These are phyloP conservation scores for Bubo scandiacus DNA, from an alignment of 2,113 vertebrate genomes.

Conservation along the genomic window DNA sequence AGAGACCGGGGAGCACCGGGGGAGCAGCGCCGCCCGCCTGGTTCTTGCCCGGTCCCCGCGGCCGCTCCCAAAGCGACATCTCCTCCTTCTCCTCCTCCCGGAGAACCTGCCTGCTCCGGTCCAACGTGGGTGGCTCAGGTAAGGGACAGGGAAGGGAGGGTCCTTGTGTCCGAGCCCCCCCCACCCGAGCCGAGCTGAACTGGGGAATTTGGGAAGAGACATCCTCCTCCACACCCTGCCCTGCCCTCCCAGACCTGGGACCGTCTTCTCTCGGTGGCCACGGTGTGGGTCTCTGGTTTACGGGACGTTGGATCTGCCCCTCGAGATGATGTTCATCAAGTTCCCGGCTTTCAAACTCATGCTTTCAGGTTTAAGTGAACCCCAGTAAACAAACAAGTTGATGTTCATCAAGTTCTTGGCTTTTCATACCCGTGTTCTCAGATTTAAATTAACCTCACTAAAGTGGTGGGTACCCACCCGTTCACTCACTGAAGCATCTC, in stretches of 20 bases:
- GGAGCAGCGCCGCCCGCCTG: not conserved
- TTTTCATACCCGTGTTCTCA: not conserved
- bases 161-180: not conserved
- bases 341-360: not conserved
- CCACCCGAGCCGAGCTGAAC: not conserved
- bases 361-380: not conserved
- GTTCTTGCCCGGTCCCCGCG: conserved; percentile 64
- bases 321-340: not conserved
- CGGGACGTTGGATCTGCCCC: not conserved
- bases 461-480: rapidly evolving
- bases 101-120: conserved; percentile 64
- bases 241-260: not conserved
- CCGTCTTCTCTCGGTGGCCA: not conserved
- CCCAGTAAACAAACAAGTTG: not conserved
- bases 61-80: conserved; percentile 79
- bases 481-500: not conserved
- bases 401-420: not conserved
- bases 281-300: not conserved
- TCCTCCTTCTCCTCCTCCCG: conserved; percentile 62
- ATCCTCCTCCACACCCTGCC: not conserved
- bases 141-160: not conserved
- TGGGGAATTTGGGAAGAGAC: not conserved
- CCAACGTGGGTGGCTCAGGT: conserved; percentile 77
- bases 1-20: not conserved
- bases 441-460: not conserved